Percentiles rank a stretch among this genome's conserved stretches.
These are phyloP conservation scores for Drosophila kikkawai DNA, from an alignment of 1,140 invertebrate genomes.

Conservation along the genomic window DNA sequence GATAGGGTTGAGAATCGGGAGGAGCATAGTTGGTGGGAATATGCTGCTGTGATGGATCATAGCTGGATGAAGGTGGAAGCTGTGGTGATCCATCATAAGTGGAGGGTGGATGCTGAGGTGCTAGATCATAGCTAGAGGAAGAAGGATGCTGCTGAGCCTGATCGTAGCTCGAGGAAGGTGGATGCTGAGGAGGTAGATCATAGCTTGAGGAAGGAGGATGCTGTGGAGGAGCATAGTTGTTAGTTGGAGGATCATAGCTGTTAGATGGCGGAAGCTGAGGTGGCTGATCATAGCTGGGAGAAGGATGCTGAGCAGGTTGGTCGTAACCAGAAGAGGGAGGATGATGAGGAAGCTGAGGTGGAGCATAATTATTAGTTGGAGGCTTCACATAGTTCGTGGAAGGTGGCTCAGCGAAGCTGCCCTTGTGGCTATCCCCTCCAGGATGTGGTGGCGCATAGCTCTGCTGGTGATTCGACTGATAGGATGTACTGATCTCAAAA, in stretches of 20 bases:
- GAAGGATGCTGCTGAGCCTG: slow-evolving; percentile 15
- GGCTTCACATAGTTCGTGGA: slow-evolving; percentile 32
- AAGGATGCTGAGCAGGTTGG: slow-evolving; percentile 16
- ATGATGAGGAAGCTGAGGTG: slow-evolving; percentile 36
- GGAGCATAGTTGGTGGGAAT: slow-evolving; percentile 22
- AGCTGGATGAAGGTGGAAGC: slow-evolving; percentile 15
- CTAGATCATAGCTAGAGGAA: not conserved
- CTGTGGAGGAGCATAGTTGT: slow-evolving; percentile 11
- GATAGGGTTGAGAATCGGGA: slow-evolving; percentile 23
- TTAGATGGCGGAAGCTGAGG: slow-evolving; percentile 6
- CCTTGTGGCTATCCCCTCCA: not conserved
- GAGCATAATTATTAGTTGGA: slow-evolving; percentile 2
- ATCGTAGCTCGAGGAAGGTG: slow-evolving; percentile 28
- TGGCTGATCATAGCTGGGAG: slow-evolving; percentile 9
- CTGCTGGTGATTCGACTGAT: slow-evolving; percentile 42
- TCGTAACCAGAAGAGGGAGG: slow-evolving; percentile 17
- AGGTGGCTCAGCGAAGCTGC: slow-evolving; percentile 15
- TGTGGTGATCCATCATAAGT: slow-evolving; percentile 21
- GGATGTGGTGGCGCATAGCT: slow-evolving; percentile 39
- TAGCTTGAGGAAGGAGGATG: slow-evolving; percentile 15
- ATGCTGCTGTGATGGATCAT: slow-evolving; percentile 24
- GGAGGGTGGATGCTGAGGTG: slow-evolving; percentile 25
- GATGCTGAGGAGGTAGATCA: slow-evolving; percentile 13
- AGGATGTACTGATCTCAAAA: slow-evolving; percentile 73
- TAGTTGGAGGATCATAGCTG: slow-evolving; percentile 1